Conservation (phyloP, 2,113 vertebrate species). For the Cryptomyrus ogoouensis region DNA sequence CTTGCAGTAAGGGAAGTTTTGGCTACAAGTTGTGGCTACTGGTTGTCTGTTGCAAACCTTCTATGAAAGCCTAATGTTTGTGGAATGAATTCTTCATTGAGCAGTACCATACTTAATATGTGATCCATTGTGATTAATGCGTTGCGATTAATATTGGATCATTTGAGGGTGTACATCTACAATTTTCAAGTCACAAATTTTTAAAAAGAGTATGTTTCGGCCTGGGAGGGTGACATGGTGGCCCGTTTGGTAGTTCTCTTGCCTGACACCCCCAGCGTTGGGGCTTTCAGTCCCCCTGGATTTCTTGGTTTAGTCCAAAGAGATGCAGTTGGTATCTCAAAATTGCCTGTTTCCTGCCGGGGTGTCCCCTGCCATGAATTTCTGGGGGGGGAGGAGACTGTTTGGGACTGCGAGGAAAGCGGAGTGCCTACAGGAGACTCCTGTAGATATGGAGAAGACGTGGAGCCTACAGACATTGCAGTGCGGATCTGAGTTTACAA, state of each 20-base stretch:
- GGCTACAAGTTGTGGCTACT: not conserved
- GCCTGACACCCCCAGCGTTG: not conserved
- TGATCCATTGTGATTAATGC: not conserved
- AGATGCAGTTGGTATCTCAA: not conserved
- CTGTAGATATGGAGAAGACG: not conserved
- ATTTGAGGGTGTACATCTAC: not conserved
- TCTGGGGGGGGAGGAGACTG: not conserved
- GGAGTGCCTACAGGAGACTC: not conserved
- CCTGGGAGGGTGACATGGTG: not conserved
- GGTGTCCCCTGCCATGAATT: not conserved
- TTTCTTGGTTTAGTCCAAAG: not conserved
- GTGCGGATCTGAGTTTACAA: not conserved
- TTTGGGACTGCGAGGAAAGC: not conserved
- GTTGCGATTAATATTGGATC: not conserved
- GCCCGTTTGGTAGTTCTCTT: not conserved
- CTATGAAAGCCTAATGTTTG: not conserved
- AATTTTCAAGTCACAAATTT: not conserved
- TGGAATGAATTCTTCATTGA: not conserved
- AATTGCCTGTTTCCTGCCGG: not conserved
- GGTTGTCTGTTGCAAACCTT: not conserved
- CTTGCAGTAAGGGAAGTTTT: not conserved
- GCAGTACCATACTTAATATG: not conserved
- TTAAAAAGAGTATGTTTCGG: not conserved
- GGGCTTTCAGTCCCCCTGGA: not conserved
- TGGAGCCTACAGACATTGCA: not conserved